phyloP scores from a whole-genome alignment of 1,140 invertebrate genomes.

The Cherax destructor region DNA sequence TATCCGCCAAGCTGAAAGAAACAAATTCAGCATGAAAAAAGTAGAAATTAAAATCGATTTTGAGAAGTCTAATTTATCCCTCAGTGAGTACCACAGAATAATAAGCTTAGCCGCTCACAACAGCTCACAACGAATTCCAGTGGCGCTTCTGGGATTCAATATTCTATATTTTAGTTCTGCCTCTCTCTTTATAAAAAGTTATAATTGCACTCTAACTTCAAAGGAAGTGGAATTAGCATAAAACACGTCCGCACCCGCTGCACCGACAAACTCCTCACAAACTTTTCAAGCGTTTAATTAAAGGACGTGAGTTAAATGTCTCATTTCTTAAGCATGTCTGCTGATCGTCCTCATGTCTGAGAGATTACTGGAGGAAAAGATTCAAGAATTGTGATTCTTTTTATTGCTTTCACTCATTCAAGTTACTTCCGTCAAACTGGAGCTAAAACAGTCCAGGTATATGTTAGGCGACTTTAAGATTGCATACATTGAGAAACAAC shows the following conservation, averaged over 20 bases:
- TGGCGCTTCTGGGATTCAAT: not conserved
- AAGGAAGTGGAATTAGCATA: conserved; percentile 45
- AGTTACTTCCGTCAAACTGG: not conserved
- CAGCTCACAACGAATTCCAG: not conserved
- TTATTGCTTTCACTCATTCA: not conserved
- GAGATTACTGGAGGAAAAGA: not conserved
- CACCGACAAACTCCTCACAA: conserved; percentile 40
- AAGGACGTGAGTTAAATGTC: conserved; percentile 40
- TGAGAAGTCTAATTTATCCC: too few relatives aligned
- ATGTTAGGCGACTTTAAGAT: too few relatives aligned
- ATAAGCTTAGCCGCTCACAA: not conserved
- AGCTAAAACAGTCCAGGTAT: not conserved
- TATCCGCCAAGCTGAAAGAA: conserved; percentile 40
- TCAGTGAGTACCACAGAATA: not conserved
- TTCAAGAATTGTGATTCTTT: not conserved
- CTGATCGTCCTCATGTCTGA: not conserved
- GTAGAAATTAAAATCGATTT: not conserved
- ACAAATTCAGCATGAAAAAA: not conserved
- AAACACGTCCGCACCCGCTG: conserved; percentile 46
- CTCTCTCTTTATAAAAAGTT: conserved; percentile 20
- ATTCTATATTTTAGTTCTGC: conserved; percentile 3
- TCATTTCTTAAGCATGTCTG: conserved; percentile 22
- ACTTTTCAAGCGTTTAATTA: conserved; percentile 52
- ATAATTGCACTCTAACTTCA: conserved; percentile 32
- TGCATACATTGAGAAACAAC: too few relatives aligned